Evolutionary conservation across 2,797 vertebrate genomes (phyloP), one percentile per base, ranked within the genome.

Genomic region (Thripadectes ignobilis): DNA sequence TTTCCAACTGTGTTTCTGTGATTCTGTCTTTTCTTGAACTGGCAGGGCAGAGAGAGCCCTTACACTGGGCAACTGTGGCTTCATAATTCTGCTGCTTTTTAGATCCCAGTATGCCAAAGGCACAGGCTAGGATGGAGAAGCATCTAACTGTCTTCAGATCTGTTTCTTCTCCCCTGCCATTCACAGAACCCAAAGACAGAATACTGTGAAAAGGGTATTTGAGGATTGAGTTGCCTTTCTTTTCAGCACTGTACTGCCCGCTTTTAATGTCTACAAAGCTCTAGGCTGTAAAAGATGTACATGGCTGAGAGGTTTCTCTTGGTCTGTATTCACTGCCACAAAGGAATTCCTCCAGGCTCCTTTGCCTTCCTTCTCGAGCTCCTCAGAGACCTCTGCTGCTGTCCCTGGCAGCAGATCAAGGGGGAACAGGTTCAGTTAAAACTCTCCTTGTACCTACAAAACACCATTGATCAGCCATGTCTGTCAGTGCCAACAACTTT

Each of bases 321-420:
- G 61, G 63, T 77, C 67, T 85, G 48, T 46, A 77, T 65, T 52
- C 49, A 30, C 22, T 76, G 48, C n/a, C 69, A 45, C 76, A 48
- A 48, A 94, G 49, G 66, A 84, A 66, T 87, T 91, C 54, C 54
- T 91, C 54, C 43, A 43, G 34, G 34, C 27, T 77, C 41, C 20
- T 67, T 87, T 82, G 19, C 66, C 30, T 89, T 87, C 52, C 57
- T 54, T 77, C 65, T 62, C 61, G 45, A 87, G 65, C 45, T 88
- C 81, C 74, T 85, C 81, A 58, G 89, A 61, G 78, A 66, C 29
- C 8, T 82, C 52, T 87, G 68, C 69, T 63, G 69, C 39, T 66
- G 43, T 84, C 65, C 30, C 75, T 95, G 92, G 81, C 81, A 91
- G 81, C 52, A 54, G 65, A 82, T 75, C 65, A 80, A 87, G 65